Base-by-base conservation (phyloP, 2,888 invertebrate species). In the Drosophila mimica region DNA sequence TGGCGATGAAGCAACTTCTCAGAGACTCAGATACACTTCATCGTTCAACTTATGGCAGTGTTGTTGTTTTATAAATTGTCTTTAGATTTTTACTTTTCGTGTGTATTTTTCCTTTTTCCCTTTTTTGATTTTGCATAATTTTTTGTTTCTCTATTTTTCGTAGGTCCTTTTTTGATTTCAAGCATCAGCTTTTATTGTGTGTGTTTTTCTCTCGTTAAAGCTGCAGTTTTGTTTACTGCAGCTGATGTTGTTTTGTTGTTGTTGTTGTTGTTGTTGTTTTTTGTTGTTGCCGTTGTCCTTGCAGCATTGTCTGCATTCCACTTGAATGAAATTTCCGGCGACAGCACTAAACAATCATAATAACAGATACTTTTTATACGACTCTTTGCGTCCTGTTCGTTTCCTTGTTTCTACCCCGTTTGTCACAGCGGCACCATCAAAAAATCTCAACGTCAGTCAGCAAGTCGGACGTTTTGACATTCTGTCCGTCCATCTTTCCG, bases 291-390 rank as follows among this genome's bases (percentile, higher is more conserved):
- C 66, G 56, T 71, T 81, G 65, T 77, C 65, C 62, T 64, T 65
- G 78, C 30, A 54, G 52, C 69, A 57, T 38, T 64, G 38, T 58
- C 57, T 61, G 48, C 48, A 66, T 86, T 83, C 61, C 81, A 88
- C 82, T 89, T 79, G 89, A 86, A 88, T 83, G 87, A 88, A 83
- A 90, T 88, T 86, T 87, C 86, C 86, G 87, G 73, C 89, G 89
- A 87, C 90, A 87, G 89, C 84, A 74, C 89, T 89, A 90, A 87
- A 87, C 90, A 90, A 90, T 90, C 90, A 90, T 89, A 87, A 90
- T 79, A 89, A 75, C 74, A 89, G 79, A 90, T 89, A 81, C 74
- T 83, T 87, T 84, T 79, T 73, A 49, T 62, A 54, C 70, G 72
- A 66, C 65, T 68, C 70, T 76, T 82, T 70, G 68, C 68, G 58